phyloP scores from a whole-genome alignment of 2,797 vertebrate genomes.

The Falco rusticolus region DNA sequence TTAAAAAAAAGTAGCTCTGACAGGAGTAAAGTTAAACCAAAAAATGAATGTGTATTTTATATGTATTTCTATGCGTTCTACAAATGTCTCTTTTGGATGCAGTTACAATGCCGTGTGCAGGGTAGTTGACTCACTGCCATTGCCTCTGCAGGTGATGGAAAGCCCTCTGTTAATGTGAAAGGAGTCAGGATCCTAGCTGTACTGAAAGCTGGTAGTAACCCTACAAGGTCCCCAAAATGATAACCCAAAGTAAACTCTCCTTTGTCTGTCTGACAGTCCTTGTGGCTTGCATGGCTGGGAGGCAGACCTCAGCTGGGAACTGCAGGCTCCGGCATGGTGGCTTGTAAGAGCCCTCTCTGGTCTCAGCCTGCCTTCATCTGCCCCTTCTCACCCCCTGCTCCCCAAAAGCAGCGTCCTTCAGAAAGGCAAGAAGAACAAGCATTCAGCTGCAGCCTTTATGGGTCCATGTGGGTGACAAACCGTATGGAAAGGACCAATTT shows the following conservation, averaged over 20 bases:
- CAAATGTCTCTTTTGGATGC: not conserved
- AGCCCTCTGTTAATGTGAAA: not conserved
- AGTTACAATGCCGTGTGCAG: fast-evolving
- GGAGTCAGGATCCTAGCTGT: not conserved
- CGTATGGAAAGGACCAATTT: fast-evolving
- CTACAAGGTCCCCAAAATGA: not conserved
- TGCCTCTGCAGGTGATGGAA: not conserved
- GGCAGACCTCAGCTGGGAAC: not conserved
- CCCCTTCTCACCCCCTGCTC: not conserved
- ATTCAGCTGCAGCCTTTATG: not conserved
- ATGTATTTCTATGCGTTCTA: constrained; percentile 23
- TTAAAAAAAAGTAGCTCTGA: not conserved
- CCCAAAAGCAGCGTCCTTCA: not conserved
- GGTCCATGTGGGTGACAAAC: not conserved
- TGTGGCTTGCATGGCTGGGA: not conserved
- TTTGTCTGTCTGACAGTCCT: not conserved
- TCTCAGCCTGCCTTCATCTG: not conserved
- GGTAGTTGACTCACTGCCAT: not conserved
- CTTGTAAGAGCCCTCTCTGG: not conserved
- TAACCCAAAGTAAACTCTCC: not conserved
- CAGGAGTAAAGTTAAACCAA: constrained; percentile 16
- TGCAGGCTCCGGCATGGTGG: not conserved
- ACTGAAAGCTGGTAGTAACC: not conserved
- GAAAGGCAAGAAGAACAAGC: not conserved
- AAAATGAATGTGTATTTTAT: constrained; percentile 13